A percentile compares a stretch with the other conserved stretches of the same genome.
Evolutionary conservation across 1,140 invertebrate genomes (phyloP).

Genomic region (Zaprionus capensis): DNA sequence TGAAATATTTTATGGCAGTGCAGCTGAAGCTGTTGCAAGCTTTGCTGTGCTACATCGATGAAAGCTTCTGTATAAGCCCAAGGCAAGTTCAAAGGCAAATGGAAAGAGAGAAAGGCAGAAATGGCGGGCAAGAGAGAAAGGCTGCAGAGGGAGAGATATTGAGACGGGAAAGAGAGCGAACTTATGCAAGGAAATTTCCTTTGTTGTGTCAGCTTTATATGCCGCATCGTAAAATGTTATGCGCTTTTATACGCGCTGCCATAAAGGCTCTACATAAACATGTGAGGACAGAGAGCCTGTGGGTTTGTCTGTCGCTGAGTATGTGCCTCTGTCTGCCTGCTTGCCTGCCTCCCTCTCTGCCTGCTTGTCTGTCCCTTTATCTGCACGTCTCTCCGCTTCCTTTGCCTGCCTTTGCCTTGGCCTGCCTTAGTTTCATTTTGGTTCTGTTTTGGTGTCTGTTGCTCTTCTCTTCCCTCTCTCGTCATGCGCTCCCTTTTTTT

Average conservation of each 20-base stretch:
- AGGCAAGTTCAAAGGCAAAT: constrained; percentile 71
- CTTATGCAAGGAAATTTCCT: constrained; percentile 24
- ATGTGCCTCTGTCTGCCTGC: neutral
- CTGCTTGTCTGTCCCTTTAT: neutral
- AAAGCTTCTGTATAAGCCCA: constrained; percentile 30
- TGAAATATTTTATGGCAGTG: constrained; percentile 22
- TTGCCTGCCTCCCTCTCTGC: constrained; percentile 7
- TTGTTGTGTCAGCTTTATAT: constrained; percentile 37
- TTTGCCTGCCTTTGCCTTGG: constrained; percentile 31
- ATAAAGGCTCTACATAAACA: constrained; percentile 48
- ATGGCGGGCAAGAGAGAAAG: neutral
- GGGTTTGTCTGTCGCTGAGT: constrained; percentile 1
- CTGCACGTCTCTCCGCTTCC: neutral
- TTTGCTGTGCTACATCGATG: constrained; percentile 7
- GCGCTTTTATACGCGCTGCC: constrained; percentile 53
- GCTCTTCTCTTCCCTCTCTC: neutral
- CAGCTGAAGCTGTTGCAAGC: constrained; percentile 33
- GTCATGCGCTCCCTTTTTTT: constrained; percentile 28
- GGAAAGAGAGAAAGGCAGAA: neutral
- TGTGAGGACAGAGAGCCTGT: constrained; percentile 12
- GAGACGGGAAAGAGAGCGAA: neutral
- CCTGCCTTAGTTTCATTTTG: neutral
- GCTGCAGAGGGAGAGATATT: neutral
- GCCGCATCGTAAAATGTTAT: constrained; percentile 71
- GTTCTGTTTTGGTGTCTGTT: constrained; percentile 2